A percentile compares a stretch with the other conserved stretches of the same genome.
Conservation (phyloP, 2,113 vertebrate species). For the Perca schrenkii region DNA sequence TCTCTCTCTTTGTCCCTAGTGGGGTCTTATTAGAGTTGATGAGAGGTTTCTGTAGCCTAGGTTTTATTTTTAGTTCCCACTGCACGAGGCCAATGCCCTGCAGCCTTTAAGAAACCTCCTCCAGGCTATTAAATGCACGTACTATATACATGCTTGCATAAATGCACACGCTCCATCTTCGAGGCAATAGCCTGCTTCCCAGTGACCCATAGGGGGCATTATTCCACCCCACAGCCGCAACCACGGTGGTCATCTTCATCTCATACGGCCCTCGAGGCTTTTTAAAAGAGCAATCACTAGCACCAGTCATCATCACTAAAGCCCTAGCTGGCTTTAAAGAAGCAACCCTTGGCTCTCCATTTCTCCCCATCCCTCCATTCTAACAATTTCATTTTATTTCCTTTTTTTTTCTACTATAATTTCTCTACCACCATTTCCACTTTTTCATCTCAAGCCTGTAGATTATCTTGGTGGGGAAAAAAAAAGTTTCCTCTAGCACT, state of each 20-base stretch:
- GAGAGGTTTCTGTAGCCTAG: conserved; percentile 75
- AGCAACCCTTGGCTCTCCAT: conserved; percentile 24
- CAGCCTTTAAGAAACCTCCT: conserved; percentile 70
- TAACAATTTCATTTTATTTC: not conserved
- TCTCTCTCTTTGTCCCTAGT: conserved; percentile 59
- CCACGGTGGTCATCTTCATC: conserved; percentile 42
- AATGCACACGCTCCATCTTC: conserved; percentile 20
- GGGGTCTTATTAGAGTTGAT: conserved; percentile 78
- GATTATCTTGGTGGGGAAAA: conserved; percentile 22
- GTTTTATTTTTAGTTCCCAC: conserved; percentile 80
- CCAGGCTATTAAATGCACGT: conserved; percentile 49
- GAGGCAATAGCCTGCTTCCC: conserved; percentile 21
- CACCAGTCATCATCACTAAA: conserved; percentile 44
- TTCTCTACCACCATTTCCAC: conserved; percentile 23
- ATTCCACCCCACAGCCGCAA: conserved; percentile 5
- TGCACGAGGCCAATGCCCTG: conserved; percentile 56
- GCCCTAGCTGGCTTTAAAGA: conserved; percentile 28
- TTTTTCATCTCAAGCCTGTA: conserved; percentile 35
- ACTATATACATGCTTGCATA: conserved; percentile 40
- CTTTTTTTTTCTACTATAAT: conserved; percentile 7
- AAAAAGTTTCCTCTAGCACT: conserved; percentile 14
- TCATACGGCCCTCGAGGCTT: conserved; percentile 44
- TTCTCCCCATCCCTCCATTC: conserved; percentile 29
- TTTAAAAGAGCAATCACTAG: conserved; percentile 29
- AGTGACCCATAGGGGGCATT: conserved; percentile 46